Percentiles rank a stretch among this genome's conserved stretches.
These are phyloP conservation scores for Esox masquinongy DNA, from an alignment of 2,797 vertebrate species.

Conservation along the genomic window DNA sequence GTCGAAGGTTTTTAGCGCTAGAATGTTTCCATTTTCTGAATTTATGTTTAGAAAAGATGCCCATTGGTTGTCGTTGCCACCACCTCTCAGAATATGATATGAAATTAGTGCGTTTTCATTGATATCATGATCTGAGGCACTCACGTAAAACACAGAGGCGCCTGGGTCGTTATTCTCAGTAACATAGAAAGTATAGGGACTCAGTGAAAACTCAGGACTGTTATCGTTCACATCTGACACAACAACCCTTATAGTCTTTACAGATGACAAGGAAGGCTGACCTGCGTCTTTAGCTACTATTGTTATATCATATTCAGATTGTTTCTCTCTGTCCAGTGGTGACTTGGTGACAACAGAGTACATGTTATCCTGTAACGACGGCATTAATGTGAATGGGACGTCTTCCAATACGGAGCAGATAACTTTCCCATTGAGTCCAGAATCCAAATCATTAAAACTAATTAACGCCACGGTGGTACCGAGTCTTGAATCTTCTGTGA, in stretches of 20 bases:
- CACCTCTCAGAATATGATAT: constrained; percentile 33
- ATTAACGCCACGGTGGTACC: constrained; percentile 44
- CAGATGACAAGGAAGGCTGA: constrained; percentile 36
- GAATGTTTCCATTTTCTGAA: constrained; percentile 42
- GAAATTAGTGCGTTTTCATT: constrained; percentile 43
- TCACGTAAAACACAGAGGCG: constrained; percentile 39
- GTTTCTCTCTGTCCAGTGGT: constrained; percentile 42
- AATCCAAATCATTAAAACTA: constrained; percentile 45
- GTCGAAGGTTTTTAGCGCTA: constrained; percentile 45
- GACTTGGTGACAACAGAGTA: constrained; percentile 47
- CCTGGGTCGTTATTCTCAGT: constrained; percentile 52
- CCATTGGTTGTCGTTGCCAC: constrained; percentile 17
- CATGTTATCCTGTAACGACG: constrained; percentile 37
- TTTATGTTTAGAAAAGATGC: constrained; percentile 42
- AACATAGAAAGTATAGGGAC: constrained; percentile 39
- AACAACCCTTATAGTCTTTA: constrained; percentile 31
- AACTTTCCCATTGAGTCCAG: constrained; percentile 48
- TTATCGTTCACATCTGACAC: constrained; percentile 57
- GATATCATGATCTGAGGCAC: constrained; percentile 35
- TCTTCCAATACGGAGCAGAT: constrained; percentile 25
- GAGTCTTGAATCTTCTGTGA: constrained; percentile 31
- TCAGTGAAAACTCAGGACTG: constrained; percentile 37
- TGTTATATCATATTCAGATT: constrained; percentile 40
- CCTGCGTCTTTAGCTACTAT: constrained; percentile 46
- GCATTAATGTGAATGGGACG: constrained; percentile 37